phyloP scores from a whole-genome alignment of 1,140 invertebrate species.

The Drosophila punjabiensis region DNA sequence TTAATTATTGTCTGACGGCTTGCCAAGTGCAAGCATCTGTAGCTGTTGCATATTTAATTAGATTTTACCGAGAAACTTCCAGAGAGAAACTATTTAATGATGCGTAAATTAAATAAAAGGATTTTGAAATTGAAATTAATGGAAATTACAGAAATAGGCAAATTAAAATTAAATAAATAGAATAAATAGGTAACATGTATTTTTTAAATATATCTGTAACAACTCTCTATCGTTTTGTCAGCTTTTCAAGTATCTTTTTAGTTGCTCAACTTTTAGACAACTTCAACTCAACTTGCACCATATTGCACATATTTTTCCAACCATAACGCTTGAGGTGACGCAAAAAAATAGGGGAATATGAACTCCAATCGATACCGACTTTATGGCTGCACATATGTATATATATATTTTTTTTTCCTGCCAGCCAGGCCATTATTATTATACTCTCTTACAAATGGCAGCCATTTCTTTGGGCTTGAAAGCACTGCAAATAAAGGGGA shows the following conservation, averaged over 20 bases:
- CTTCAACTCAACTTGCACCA: background rate
- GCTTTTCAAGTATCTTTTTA: background rate
- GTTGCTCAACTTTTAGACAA: background rate
- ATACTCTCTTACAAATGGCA: constrained; percentile 37
- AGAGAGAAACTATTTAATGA: background rate
- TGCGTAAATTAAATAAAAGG: background rate
- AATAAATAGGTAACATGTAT: background rate
- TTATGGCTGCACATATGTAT: constrained; percentile 14
- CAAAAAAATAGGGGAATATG: constrained; percentile 2
- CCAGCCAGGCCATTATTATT: constrained; percentile 26
- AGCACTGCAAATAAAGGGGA: constrained; percentile 36
- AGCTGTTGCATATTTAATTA: constrained; percentile 2
- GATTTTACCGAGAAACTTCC: background rate
- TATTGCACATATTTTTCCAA: background rate
- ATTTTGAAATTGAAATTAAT: background rate
- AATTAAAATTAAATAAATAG: background rate
- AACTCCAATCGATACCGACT: constrained; percentile 23
- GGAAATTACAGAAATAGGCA: background rate
- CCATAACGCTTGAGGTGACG: constrained; percentile 5
- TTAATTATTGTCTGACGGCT: constrained; percentile 3
- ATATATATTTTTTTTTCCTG: constrained; percentile 10
- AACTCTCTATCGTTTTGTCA: background rate
- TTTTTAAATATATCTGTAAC: background rate
- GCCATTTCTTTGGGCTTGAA: constrained; percentile 32
- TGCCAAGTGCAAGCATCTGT: background rate